These are phyloP conservation scores for Cephalopterus ornatus DNA, from an alignment of 2,113 vertebrate genomes.

Conservation along the genomic window DNA sequence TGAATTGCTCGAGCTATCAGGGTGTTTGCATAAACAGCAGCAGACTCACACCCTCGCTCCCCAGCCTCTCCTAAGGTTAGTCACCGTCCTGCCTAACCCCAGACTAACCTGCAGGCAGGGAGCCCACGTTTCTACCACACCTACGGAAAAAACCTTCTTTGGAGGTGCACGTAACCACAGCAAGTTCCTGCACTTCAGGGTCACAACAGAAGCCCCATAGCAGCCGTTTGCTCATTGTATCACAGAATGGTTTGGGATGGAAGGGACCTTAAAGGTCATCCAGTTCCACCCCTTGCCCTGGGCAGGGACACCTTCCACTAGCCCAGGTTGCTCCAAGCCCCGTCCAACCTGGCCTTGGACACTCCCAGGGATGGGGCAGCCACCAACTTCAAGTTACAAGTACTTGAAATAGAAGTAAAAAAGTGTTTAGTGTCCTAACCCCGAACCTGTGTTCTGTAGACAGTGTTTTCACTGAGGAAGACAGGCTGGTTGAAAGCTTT, in stretches of 20 bases:
- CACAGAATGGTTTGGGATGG: neutral
- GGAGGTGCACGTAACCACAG: accelerated
- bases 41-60: neutral
- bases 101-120: neutral
- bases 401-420: neutral
- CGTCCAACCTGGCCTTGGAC: neutral
- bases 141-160: neutral
- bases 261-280: neutral
- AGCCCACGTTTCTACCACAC: neutral
- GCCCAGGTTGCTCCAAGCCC: neutral
- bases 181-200: neutral
- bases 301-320: neutral
- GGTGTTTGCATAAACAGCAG: neutral
- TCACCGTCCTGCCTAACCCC: neutral
- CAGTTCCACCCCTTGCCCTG: neutral
- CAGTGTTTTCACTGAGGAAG: neutral
- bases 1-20: neutral
- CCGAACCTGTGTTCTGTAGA: neutral
- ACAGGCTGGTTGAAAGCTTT: neutral
- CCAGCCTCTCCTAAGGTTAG: neutral
- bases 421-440: accelerated
- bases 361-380: neutral
- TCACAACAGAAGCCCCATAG: neutral
- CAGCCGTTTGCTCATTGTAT: neutral
- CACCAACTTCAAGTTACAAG: neutral